A percentile compares a stretch with the other conserved stretches of the same genome.
Evolutionary conservation across 92 coral and sea anemone genomes (phyloP).

Genomic region (Isaurus tuberculatus): DNA sequence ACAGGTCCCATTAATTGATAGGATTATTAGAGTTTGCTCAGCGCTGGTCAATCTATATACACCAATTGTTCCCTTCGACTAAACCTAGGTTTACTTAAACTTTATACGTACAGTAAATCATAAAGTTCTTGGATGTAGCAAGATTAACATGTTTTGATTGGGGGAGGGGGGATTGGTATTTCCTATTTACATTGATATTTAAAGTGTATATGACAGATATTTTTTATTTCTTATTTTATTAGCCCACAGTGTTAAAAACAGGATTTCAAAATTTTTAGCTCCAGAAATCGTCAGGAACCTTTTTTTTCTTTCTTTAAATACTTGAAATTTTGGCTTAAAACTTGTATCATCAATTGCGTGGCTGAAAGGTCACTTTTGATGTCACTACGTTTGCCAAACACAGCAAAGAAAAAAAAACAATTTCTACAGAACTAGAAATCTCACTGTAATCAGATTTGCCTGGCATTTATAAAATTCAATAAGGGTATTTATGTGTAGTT

Average conservation of each 20-base stretch:
- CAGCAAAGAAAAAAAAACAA: neutral
- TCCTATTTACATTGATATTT: conserved; percentile 5
- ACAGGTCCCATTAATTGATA: conserved; percentile 33
- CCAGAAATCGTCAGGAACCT: neutral
- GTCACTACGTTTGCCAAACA: neutral
- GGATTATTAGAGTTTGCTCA: conserved; percentile 34
- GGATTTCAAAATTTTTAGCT: neutral
- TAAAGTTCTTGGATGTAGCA: conserved; percentile 2
- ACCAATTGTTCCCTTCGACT: conserved; percentile 48
- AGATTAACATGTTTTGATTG: neutral
- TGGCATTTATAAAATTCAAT: too few relatives aligned
- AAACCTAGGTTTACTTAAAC: conserved; percentile 13
- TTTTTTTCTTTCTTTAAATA: neutral
- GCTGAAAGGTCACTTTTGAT: neutral
- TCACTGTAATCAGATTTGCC: too few relatives aligned
- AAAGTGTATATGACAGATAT: conserved; percentile 5
- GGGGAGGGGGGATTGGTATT: neutral
- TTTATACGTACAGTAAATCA: conserved; percentile 2
- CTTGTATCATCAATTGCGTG: neutral
- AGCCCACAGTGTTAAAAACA: neutral
- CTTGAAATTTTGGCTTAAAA: neutral
- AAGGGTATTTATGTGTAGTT: too few relatives aligned
- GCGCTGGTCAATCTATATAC: conserved; percentile 47
- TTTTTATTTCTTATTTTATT: conserved; percentile 2
- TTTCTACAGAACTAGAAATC: too few relatives aligned